Percentiles rank a stretch among this genome's conserved stretches.
Evolutionary conservation across 2,888 invertebrate genomes (phyloP).

Genomic region (Imbricaverruca yamaguchii): DNA sequence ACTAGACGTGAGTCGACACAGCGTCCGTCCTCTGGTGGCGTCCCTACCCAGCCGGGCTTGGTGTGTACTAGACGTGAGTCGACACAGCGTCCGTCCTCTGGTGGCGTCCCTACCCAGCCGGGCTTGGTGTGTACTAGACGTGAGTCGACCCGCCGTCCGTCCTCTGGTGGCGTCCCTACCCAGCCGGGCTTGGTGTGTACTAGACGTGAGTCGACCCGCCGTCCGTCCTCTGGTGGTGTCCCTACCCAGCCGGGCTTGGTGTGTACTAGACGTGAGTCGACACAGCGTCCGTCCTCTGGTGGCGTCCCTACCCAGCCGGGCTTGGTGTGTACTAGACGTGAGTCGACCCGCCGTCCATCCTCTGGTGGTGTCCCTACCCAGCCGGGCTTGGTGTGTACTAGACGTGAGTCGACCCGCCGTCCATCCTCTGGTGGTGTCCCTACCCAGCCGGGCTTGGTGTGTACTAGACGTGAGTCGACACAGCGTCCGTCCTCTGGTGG

Average conservation of each 20-base stretch:
- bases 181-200: slow-evolving; percentile 49
- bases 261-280: slow-evolving; percentile 60
- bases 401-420: slow-evolving; percentile 47
- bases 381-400: slow-evolving; percentile 60
- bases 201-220: slow-evolving; percentile 52
- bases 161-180: not conserved
- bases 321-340: slow-evolving; percentile 72
- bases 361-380: not conserved
- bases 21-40: not conserved
- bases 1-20: slow-evolving; percentile 56
- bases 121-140: slow-evolving; percentile 75
- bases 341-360: slow-evolving; percentile 32
- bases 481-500: not conserved
- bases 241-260: no score
- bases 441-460: no score
- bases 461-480: slow-evolving; percentile 58
- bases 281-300: not conserved
- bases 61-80: slow-evolving; percentile 63
- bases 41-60: no score
- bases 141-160: slow-evolving; percentile 38
- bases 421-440: not conserved
- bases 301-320: no score
- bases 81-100: not conserved
- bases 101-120: no score
- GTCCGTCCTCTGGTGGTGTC: not conserved